Evolutionary conservation across 1,140 invertebrate species (phyloP), one percentile per base, ranked within the genome.

Genomic region (Lepidostoma basale): DNA sequence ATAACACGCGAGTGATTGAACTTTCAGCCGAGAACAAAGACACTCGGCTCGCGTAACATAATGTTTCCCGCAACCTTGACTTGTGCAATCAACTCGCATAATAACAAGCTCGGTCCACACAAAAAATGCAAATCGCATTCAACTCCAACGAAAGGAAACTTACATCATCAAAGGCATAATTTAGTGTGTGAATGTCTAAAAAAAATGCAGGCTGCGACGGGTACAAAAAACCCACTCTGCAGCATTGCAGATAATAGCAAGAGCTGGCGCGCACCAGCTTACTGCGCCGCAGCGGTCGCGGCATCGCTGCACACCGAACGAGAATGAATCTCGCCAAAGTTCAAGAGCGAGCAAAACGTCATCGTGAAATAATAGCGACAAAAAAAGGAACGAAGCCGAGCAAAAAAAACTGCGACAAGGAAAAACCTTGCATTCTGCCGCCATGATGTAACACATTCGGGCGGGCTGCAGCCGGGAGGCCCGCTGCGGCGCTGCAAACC

Each of bases 371-470:
- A 62, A 70, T 45, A 40, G 22, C 64, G 60, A 67, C 64, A 71
- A 71, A 59, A 47, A 16, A 22, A 54, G 58, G 26, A 65, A 68
- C 44, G 62, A 59, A 62, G 45, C 44, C 47, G 45, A 36, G 20
- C 36, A 49, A 68, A 65, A 72, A n/a, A 68, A 72, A 67, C 36
- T 39, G 40, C 60, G 59, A 30, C 23, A 22, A 66, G 25, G 62
- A 72, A 70, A 72, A 72, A 68, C 62, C 66, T 68, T 72, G 70
- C 70, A 72, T 72, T 72, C 70, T 72, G 70, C 60, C 65, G 65
- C 40, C 47, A 66, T 72, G 70, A 72, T 72, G 70, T 72, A 72
- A 72, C 66, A 62, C n/a, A 40, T 44, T 33, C 33, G 39, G 23
- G 23, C 28, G 62, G 49, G 62, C 62, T 49, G 47, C 16, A 12